Evolutionary conservation across 2,113 vertebrate genomes (phyloP).

Genomic region (Parotia lawesii): DNA sequence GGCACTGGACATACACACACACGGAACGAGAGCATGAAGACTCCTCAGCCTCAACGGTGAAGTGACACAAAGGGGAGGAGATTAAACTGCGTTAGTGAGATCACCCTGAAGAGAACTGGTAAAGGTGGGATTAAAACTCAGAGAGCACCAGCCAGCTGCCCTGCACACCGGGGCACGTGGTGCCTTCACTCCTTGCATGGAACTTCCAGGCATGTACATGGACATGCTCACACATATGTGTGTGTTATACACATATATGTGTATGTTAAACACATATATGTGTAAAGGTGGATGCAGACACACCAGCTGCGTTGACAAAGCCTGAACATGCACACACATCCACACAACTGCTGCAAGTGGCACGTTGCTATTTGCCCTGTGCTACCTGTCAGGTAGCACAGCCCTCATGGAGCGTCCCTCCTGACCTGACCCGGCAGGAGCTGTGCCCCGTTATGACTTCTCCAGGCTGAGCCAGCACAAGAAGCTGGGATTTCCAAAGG

Average conservation of each 20-base stretch:
- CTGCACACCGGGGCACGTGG: not conserved
- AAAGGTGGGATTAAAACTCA: not conserved
- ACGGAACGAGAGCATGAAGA: not conserved
- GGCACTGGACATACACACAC: not conserved
- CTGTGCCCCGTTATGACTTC: fast-evolving
- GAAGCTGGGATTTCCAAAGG: not conserved
- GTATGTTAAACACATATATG: too few relatives aligned
- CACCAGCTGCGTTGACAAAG: not conserved
- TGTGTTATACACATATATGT: not conserved
- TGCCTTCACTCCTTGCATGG: not conserved
- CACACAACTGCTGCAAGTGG: not conserved
- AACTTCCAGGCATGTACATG: fast-evolving
- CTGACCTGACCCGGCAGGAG: not conserved
- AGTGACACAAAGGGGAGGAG: not conserved
- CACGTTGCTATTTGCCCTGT: fast-evolving
- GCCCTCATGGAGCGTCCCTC: fast-evolving
- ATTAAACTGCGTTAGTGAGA: not conserved
- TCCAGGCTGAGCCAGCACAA: not conserved
- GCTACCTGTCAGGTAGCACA: not conserved
- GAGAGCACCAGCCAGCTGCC: not conserved
- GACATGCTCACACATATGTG: not conserved
- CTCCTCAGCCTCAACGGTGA: not conserved
- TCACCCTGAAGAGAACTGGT: not conserved
- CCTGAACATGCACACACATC: fast-evolving
- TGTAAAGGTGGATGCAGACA: not conserved